Conservation (phyloP, 2,888 invertebrate genomes). For the Nysson spinosus region DNA sequence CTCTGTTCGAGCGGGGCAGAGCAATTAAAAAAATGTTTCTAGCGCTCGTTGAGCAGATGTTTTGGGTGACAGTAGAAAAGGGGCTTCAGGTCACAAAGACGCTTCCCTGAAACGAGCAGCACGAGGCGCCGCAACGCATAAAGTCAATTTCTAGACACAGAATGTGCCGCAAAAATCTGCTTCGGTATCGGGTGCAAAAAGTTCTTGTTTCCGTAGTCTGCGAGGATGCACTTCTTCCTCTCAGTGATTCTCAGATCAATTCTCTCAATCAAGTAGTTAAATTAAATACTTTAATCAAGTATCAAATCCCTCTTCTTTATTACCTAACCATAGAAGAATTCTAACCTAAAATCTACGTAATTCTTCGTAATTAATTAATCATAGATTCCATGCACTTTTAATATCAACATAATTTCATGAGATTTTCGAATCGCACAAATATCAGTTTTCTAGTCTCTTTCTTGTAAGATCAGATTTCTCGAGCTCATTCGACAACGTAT, state of each 20-base stretch:
- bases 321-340: too few species aligned
- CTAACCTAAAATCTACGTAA: too few species aligned
- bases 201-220: constrained; percentile 8
- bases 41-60: constrained; percentile 61
- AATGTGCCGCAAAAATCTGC: neutral
- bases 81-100: constrained; percentile 40
- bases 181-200: constrained; percentile 12
- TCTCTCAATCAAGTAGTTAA: too few species aligned
- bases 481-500: too few species aligned
- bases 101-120: constrained; percentile 45
- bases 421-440: too few species aligned
- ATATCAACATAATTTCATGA: too few species aligned
- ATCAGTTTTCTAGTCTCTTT: too few species aligned
- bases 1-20: constrained; percentile 35
- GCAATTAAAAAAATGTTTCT: constrained; percentile 47
- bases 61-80: constrained; percentile 42
- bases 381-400: too few species aligned
- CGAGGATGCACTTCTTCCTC: neutral
- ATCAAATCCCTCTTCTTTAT: too few species aligned
- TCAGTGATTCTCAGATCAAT: neutral
- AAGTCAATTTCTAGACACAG: constrained; percentile 20
- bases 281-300: too few species aligned
- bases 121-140: constrained; percentile 37
- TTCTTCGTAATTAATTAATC: too few species aligned
- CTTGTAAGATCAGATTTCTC: too few species aligned